Evolutionary conservation across 2,113 vertebrate genomes (phyloP).

Genomic region (Solea senegalensis): DNA sequence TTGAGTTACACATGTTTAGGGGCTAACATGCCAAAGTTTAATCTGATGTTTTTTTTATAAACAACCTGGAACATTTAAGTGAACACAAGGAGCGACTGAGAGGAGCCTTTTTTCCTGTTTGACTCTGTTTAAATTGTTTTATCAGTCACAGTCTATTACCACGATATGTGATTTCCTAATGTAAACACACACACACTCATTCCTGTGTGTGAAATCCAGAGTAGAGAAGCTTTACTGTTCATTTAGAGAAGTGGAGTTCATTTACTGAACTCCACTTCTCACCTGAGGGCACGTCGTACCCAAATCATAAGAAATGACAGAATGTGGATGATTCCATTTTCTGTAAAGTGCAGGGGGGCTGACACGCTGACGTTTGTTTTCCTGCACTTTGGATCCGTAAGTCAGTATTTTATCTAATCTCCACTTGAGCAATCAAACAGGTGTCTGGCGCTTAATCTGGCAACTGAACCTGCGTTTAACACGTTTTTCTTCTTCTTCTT

Average conservation of each 20-base stretch:
- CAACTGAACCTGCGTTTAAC: conserved; percentile 46
- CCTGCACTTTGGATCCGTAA: conserved; percentile 27
- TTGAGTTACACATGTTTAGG: too few relatives aligned
- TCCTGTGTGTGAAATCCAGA: neutral
- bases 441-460: conserved; percentile 56
- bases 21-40: too few relatives aligned
- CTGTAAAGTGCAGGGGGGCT: neutral
- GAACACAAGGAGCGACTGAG: too few relatives aligned
- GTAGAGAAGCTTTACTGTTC: neutral
- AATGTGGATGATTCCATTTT: conserved; percentile 17
- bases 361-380: conserved; percentile 13
- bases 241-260: too few relatives aligned
- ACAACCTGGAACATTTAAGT: too few relatives aligned
- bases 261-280: neutral
- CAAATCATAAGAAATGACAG: conserved; percentile 24
- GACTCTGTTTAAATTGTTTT: too few relatives aligned
- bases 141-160: neutral
- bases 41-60: too few relatives aligned
- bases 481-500: conserved; percentile 13
- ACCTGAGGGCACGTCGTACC: conserved; percentile 11
- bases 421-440: conserved; percentile 52
- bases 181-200: neutral
- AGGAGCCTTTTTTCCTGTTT: too few relatives aligned
- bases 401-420: conserved; percentile 47
- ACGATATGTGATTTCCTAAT: neutral